Base-by-base conservation (phyloP, 2,797 vertebrate genomes). In the Sebastolobus altivelis region DNA sequence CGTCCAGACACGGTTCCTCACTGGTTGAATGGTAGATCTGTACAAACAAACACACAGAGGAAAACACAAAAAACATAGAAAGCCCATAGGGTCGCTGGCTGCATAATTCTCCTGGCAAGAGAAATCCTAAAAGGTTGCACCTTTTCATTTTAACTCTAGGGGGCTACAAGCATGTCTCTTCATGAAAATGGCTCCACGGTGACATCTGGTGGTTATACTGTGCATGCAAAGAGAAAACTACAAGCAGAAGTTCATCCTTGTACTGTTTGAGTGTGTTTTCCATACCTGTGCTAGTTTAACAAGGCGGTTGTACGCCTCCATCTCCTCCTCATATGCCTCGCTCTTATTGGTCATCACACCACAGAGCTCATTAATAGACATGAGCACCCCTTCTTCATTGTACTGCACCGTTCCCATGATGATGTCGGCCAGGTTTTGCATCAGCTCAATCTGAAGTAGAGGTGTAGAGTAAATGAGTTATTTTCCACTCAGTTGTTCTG, bases 331-430 rank as follows among this genome's bases (percentile, higher is more conserved):
- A 33, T 54, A 8, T 3, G 3, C 38, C 58, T 75, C 67, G 12
- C 87, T 93, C 35, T 55, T 46, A 72, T 93, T 91, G 77, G 93
- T 95, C 89, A 97, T 95, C 8, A 96, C 66, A 3, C 60, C n/a
- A 52, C 97, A 98, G 13, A 97, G 73, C 16, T 82, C 80, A 1
- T 55, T 82, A 52, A 98, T 95, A 2, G 91, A 91, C 85, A 86
- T 80, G 46, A 91, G 49, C 3, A 70, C 79, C 0, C 76, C 85
- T 73, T 95, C 95, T 58, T 93, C 86, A 18, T 97, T 95, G 84
- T 97, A 97, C 88, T 97, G 96, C 80, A 97, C 97, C 0, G 93
- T 79, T 12, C 95, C 95, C 88, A 96, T 97, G 63, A 97, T 65
- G 68, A 97, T 89, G 33, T 94, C 95, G 0, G 96, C 96, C 86